Evolutionary conservation across 2,113 vertebrate genomes (phyloP).

Genomic region (Otocyon megalotis): DNA sequence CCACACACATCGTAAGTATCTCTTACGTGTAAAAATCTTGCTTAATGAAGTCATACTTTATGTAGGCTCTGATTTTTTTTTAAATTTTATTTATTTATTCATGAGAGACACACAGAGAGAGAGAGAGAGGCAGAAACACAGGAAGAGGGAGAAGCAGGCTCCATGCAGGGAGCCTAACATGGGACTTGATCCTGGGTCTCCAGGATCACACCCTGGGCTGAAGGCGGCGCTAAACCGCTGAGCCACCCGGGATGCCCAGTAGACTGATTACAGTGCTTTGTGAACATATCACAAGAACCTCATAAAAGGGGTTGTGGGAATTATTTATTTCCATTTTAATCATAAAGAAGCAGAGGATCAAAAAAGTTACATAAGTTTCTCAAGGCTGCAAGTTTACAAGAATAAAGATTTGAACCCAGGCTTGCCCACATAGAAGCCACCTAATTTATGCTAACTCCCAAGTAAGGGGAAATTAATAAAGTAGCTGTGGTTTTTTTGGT

Average conservation of each 20-base stretch:
- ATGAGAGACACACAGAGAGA: too few species aligned
- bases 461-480: slow-evolving; percentile 24
- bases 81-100: too few species aligned
- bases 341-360: slow-evolving; percentile 44
- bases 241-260: too few species aligned
- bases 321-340: slow-evolving; percentile 28
- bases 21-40: background rate
- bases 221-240: too few species aligned
- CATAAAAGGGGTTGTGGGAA: background rate
- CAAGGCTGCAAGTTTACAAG: background rate
- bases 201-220: too few species aligned
- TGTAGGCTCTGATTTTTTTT: background rate
- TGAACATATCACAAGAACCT: background rate
- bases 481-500: background rate
- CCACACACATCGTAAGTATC: background rate
- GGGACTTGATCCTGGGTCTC: too few species aligned
- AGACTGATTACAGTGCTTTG: background rate
- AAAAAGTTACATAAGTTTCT: slow-evolving; percentile 47
- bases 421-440: background rate
- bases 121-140: too few species aligned
- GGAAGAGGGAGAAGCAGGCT: too few species aligned
- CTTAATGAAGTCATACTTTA: background rate
- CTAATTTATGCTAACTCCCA: slow-evolving; percentile 13
- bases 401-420: slow-evolving; percentile 29
- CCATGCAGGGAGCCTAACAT: too few species aligned